Percentiles rank a stretch among this genome's conserved stretches.
These are phyloP conservation scores for Heliconius sara DNA, from an alignment of 2,888 invertebrate species.

Conservation along the genomic window DNA sequence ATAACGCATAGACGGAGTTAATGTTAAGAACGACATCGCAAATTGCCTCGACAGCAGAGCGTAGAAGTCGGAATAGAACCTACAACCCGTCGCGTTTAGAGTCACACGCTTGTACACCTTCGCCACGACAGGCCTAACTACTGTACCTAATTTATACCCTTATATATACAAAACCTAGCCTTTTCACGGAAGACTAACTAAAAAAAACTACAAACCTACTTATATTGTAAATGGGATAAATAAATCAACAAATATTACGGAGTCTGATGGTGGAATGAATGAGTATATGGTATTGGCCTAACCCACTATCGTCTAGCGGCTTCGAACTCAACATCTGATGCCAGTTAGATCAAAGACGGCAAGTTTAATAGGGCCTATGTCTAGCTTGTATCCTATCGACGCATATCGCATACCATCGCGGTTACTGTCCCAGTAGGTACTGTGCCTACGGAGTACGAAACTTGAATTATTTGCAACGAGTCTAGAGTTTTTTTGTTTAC, in stretches of 20 bases:
- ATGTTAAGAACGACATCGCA: too few species aligned
- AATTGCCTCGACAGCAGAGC: too few species aligned
- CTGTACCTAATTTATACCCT: not conserved
- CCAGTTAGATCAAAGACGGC: constrained; percentile 65
- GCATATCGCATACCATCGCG: constrained; percentile 61
- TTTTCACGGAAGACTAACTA: not conserved
- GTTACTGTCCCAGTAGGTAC: constrained; percentile 57
- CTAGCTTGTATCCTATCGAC: constrained; percentile 54
- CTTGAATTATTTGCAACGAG: constrained; percentile 51
- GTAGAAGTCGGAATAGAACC: too few species aligned
- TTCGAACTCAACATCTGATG: constrained; percentile 57
- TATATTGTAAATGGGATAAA: constrained; percentile 39
- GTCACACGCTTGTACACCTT: too few species aligned
- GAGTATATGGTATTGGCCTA: constrained; percentile 32
- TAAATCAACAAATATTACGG: constrained; percentile 29
- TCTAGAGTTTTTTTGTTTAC: not conserved
- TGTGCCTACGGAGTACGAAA: constrained; percentile 54
- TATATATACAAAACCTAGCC: not conserved
- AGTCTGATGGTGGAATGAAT: constrained; percentile 27
- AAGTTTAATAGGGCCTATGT: constrained; percentile 64
- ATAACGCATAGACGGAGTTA: too few species aligned
- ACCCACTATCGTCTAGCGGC: constrained; percentile 44
- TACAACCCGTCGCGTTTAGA: too few species aligned
- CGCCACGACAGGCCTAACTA: too few species aligned
- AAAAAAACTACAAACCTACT: not conserved